These are phyloP conservation scores for Xylocampa areola DNA, from an alignment of 2,888 invertebrate species.

Conservation along the genomic window DNA sequence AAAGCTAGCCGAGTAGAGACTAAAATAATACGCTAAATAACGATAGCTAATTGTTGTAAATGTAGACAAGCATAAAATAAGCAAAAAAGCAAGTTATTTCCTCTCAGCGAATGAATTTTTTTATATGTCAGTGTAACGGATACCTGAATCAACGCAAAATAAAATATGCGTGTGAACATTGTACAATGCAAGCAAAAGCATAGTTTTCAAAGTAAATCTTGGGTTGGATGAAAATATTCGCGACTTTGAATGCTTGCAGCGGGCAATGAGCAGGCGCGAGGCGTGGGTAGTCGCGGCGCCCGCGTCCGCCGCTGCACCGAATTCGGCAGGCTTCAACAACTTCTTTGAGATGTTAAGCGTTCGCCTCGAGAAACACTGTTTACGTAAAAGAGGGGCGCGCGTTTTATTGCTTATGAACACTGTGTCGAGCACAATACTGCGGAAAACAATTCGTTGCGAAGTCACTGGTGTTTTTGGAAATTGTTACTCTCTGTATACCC, in stretches of 20 bases:
- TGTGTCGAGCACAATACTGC: constrained; percentile 68
- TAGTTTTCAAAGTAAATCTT: constrained; percentile 47
- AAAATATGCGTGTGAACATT: constrained; percentile 33
- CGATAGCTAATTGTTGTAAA: too few relatives aligned
- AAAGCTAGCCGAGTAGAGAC: too few relatives aligned
- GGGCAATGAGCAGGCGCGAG: constrained; percentile 15
- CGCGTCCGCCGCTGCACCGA: constrained; percentile 29
- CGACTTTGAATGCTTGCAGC: constrained; percentile 23
- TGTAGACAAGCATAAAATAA: neutral
- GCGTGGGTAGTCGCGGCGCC: constrained; percentile 49
- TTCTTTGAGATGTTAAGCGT: constrained; percentile 78
- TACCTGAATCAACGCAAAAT: constrained; percentile 20
- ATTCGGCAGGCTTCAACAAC: constrained; percentile 54
- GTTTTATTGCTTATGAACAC: constrained; percentile 76
- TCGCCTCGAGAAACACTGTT: constrained; percentile 73
- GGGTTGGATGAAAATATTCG: constrained; percentile 49
- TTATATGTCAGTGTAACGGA: constrained; percentile 20
- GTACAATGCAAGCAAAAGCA: constrained; percentile 50
- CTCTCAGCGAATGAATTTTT: constrained; percentile 11
- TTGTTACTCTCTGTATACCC: constrained; percentile 54
- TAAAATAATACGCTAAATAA: too few relatives aligned
- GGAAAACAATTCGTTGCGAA: constrained; percentile 67
- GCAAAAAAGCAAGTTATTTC: constrained; percentile 4
- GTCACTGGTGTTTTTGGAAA: constrained; percentile 58
- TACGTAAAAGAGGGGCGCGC: constrained; percentile 66